phyloP scores from a whole-genome alignment of 2,888 invertebrate genomes.

The Leptopilina drosophilae region DNA sequence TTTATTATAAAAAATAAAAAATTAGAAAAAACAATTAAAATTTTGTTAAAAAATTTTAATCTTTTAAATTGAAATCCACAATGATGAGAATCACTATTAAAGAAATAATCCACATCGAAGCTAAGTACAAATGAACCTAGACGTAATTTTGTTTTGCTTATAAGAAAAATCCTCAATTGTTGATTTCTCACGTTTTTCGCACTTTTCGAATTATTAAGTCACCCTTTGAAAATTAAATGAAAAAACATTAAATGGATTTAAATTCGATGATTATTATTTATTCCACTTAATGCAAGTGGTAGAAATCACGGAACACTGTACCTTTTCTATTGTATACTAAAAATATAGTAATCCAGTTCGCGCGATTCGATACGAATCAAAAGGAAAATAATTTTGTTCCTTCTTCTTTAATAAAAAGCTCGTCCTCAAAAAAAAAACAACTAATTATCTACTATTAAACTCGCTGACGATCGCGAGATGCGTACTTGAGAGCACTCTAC shows the following conservation, averaged over 20 bases:
- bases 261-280: neutral
- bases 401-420: conserved; percentile 38
- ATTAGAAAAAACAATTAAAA: too few species aligned
- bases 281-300: neutral
- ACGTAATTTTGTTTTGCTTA: neutral
- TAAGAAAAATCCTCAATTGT: neutral
- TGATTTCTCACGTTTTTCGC: conserved; percentile 26
- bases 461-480: conserved; percentile 65
- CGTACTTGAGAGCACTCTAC: conserved; percentile 74
- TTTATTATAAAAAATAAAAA: too few species aligned
- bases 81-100: too few species aligned
- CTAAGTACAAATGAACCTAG: neutral
- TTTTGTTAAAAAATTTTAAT: too few species aligned
- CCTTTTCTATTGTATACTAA: conserved; percentile 53
- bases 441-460: conserved; percentile 55
- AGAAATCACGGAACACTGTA: conserved; percentile 49
- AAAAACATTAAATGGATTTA: too few species aligned
- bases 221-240: too few species aligned
- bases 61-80: too few species aligned
- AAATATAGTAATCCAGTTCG: conserved; percentile 48
- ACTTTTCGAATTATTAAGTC: neutral
- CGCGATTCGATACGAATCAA: conserved; percentile 63
- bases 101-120: neutral
- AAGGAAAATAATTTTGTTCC: conserved; percentile 24
- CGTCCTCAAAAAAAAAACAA: conserved; percentile 46